Evolutionary conservation across 2,888 invertebrate genomes (phyloP).

Genomic region (Lamellibrachia columna): DNA sequence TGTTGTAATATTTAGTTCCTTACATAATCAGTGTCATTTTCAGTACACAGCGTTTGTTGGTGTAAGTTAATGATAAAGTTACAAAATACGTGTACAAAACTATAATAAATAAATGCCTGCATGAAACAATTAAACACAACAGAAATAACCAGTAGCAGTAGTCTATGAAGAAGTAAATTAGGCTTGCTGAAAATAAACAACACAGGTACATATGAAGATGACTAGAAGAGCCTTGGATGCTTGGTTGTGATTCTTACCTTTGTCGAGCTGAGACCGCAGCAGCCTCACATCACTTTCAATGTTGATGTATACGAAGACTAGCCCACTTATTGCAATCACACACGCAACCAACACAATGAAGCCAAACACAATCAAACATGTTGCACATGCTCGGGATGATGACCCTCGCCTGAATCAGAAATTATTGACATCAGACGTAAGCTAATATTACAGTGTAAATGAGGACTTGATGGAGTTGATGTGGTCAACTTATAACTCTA

Average conservation of each 20-base stretch:
- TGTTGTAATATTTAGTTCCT: too few relatives aligned
- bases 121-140: neutral
- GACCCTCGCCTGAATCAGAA: conserved; percentile 24
- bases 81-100: too few relatives aligned
- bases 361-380: conserved; percentile 57
- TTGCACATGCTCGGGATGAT: conserved; percentile 48
- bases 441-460: neutral
- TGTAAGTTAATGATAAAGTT: too few relatives aligned
- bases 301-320: conserved; percentile 64
- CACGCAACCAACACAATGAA: conserved; percentile 60
- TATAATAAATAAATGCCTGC: too few relatives aligned
- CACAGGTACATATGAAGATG: neutral
- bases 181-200: neutral
- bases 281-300: conserved; percentile 61
- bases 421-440: neutral
- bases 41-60: too few relatives aligned
- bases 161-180: neutral
- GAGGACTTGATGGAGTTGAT: neutral
- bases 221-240: neutral
- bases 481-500: neutral
- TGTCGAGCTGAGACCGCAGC: conserved; percentile 43
- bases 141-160: neutral
- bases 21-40: too few relatives aligned
- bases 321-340: conserved; percentile 58
- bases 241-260: conserved; percentile 29